A percentile compares a stretch with the other conserved stretches of the same genome.
Conservation (phyloP, 2,888 invertebrate genomes). For the Coelopa pilipes region DNA sequence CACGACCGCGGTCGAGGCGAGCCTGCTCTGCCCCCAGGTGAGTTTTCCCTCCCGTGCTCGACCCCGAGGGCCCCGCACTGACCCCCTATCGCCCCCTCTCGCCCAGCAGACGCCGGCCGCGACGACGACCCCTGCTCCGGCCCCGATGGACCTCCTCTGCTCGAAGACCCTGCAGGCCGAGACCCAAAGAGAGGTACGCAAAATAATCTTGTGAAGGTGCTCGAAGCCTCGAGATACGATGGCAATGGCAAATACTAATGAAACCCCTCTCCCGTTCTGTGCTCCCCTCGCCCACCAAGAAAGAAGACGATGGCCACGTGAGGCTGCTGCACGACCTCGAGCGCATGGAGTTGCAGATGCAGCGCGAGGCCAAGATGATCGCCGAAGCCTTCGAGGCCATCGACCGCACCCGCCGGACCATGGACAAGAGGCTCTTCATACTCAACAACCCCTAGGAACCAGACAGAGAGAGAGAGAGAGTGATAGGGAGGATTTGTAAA, state of each 20-base stretch:
- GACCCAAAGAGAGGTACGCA: conserved; percentile 8
- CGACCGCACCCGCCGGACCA: conserved; percentile 44
- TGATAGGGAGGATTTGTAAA: not conserved
- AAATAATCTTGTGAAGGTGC: conserved; percentile 8
- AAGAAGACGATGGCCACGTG: conserved; percentile 48
- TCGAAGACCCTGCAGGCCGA: not conserved
- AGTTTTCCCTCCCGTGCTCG: too few species aligned
- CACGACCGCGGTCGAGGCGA: not conserved
- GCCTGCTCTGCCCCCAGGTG: not conserved
- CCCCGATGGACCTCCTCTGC: not conserved
- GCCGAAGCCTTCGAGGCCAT: conserved; percentile 53
- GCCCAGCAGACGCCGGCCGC: too few species aligned
- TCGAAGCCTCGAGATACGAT: not conserved
- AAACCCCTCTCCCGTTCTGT: too few species aligned
- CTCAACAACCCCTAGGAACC: not conserved
- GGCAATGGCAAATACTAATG: too few species aligned
- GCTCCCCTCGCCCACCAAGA: conserved; percentile 39
- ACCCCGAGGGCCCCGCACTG: too few species aligned
- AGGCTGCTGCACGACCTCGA: conserved; percentile 46
- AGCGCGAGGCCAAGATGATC: conserved; percentile 49
- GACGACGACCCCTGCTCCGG: not conserved
- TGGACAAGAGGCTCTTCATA: conserved; percentile 3
- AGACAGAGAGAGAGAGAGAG: too few species aligned
- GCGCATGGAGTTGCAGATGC: conserved; percentile 44
- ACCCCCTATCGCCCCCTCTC: too few species aligned